Percentiles rank a stretch among this genome's conserved stretches.
phyloP scores from a whole-genome alignment of 92 coral and sea anemone species.

The Micromussa lordhowensis region DNA sequence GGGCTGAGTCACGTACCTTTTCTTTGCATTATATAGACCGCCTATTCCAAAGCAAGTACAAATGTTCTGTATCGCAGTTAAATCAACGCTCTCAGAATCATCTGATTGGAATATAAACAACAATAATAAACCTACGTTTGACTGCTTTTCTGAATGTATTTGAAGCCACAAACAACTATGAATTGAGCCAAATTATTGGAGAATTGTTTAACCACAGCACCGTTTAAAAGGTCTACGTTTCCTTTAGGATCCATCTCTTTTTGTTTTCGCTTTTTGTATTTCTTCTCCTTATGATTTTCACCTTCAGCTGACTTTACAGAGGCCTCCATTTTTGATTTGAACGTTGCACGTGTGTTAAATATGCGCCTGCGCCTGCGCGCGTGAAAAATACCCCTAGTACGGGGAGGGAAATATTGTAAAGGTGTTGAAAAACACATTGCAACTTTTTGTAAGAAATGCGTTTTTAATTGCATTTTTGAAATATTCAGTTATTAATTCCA shows the following conservation, averaged over 20 bases:
- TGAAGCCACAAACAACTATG: neutral
- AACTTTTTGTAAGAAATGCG: neutral
- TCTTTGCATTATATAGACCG: constrained; percentile 59
- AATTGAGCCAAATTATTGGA: neutral
- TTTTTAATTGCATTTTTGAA: neutral
- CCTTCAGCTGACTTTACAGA: neutral
- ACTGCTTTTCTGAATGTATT: no score
- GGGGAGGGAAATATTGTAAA: constrained; percentile 3
- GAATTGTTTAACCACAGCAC: neutral
- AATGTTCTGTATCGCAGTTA: constrained; percentile 57
- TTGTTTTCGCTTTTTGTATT: constrained; percentile 21
- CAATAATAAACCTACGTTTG: neutral
- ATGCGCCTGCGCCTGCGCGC: constrained; percentile 33
- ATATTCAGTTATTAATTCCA: neutral
- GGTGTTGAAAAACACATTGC: neutral
- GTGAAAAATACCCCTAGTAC: neutral
- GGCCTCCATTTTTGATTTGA: neutral
- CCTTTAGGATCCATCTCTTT: neutral
- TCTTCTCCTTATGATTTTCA: neutral
- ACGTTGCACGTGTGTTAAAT: neutral
- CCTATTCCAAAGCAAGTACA: constrained; percentile 74
- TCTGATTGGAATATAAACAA: constrained; percentile 7
- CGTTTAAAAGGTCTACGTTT: neutral
- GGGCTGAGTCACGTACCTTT: constrained; percentile 53
- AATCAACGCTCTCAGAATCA: constrained; percentile 22